Conservation (phyloP, 2,113 vertebrate genomes). For the Hemicordylus capensis region DNA sequence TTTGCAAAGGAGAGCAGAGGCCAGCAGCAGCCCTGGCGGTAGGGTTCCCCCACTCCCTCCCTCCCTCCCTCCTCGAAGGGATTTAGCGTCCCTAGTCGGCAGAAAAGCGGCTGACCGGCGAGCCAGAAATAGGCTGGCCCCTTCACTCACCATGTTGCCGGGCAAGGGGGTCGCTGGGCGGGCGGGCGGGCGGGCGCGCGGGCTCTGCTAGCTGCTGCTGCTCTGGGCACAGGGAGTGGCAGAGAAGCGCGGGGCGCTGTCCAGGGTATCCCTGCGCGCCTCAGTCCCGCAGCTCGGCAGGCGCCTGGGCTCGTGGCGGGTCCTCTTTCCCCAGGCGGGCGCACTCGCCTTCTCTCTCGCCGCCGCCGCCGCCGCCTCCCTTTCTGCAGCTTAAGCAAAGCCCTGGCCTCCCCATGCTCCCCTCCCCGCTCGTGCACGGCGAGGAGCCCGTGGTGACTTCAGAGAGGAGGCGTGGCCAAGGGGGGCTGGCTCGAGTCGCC, state of each 20-base stretch:
- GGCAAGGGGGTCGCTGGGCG: background rate
- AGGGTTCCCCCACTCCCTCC: background rate
- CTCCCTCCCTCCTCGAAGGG: background rate
- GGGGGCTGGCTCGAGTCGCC: too few relatives aligned
- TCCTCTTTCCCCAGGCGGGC: slow-evolving; percentile 6
- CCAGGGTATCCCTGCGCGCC: slow-evolving; percentile 64
- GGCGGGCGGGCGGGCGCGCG: background rate
- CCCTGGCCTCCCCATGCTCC: background rate
- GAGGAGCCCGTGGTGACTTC: background rate
- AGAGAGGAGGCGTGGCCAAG: background rate
- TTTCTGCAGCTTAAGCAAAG: slow-evolving; percentile 11
- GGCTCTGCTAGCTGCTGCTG: background rate
- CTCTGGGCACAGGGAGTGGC: background rate
- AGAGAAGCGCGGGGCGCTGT: slow-evolving; percentile 60
- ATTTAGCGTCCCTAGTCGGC: background rate
- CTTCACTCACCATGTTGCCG: slow-evolving; percentile 63
- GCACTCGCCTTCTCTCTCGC: slow-evolving; percentile 8
- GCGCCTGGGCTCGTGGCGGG: background rate
- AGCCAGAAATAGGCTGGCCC: background rate
- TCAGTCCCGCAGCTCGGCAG: background rate
- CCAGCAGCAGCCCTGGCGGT: background rate
- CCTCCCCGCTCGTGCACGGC: background rate
- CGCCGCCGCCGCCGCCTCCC: background rate
- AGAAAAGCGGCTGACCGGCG: background rate
- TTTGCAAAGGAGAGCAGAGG: background rate